Conservation (phyloP, 2,797 vertebrate species). For the Melanotaenia nigrans region DNA sequence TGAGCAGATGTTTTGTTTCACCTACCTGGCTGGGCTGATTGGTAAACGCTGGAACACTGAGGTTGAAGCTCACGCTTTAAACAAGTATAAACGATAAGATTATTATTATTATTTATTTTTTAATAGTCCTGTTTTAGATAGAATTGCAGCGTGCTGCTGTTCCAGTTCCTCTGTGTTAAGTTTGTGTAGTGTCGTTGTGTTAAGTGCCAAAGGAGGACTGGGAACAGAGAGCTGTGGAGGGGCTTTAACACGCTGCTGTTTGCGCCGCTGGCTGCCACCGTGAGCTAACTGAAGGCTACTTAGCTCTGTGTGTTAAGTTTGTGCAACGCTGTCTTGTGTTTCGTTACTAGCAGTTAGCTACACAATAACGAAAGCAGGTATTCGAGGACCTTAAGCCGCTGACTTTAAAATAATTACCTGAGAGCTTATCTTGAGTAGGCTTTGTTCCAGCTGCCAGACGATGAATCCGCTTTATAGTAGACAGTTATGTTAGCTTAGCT, state of each 20-base stretch:
- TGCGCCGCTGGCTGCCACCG: slow-evolving; percentile 37
- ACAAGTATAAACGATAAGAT: not conserved
- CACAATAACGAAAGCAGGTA: not conserved
- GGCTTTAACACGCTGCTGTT: slow-evolving; percentile 43
- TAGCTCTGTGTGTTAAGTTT: slow-evolving; percentile 31
- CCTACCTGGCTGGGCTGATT: slow-evolving; percentile 53
- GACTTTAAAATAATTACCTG: too few relatives aligned
- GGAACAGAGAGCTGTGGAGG: slow-evolving; percentile 36
- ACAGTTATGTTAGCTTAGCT: slow-evolving; percentile 45
- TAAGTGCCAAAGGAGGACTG: slow-evolving; percentile 12
- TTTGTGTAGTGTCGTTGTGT: slow-evolving; percentile 13
- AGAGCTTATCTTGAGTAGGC: slow-evolving; percentile 63
- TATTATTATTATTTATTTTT: too few relatives aligned
- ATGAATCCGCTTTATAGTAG: slow-evolving; percentile 37
- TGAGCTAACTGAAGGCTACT: slow-evolving; percentile 43
- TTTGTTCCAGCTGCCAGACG: slow-evolving; percentile 66
- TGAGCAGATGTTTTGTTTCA: slow-evolving; percentile 41
- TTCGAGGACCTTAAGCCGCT: too few relatives aligned
- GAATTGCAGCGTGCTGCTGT: not conserved
- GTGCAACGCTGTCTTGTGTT: slow-evolving; percentile 12
- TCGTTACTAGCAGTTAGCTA: not conserved
- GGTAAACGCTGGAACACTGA: not conserved
- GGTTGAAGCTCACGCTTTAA: not conserved
- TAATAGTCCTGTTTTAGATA: not conserved
- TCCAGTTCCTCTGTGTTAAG: slow-evolving; percentile 6